Conservation (phyloP, 64 coral and sea anemone genomes). For the Stichodactyla mertensii region DNA sequence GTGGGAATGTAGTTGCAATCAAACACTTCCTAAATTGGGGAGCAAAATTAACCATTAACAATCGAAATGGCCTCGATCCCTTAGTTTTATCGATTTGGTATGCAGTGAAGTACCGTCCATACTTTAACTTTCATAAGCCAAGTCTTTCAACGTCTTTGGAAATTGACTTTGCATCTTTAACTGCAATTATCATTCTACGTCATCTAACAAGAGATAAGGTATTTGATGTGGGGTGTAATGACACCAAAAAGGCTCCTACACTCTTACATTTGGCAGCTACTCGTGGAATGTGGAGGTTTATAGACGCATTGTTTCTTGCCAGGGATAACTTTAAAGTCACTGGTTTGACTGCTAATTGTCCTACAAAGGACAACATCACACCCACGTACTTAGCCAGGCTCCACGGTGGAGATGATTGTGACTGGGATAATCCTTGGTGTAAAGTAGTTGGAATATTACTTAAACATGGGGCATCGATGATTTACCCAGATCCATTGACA, state of each 20-base stretch:
- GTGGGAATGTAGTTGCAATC: constrained; percentile 69
- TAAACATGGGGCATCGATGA: constrained; percentile 40
- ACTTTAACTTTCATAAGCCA: constrained; percentile 26
- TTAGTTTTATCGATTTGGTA: constrained; percentile 44
- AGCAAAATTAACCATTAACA: constrained; percentile 5
- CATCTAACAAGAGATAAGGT: constrained; percentile 2
- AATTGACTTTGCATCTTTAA: constrained; percentile 60
- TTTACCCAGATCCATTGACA: constrained; percentile 36
- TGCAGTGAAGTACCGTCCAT: constrained; percentile 64
- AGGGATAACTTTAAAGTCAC: neutral
- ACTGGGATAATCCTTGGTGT: constrained; percentile 77
- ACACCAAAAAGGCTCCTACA: constrained; percentile 14
- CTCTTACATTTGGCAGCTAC: constrained; percentile 66
- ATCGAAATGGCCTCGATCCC: neutral
- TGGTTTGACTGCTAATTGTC: constrained; percentile 46
- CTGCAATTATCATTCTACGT: constrained; percentile 51
- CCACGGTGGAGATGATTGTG: constrained; percentile 6
- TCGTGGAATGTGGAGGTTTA: constrained; percentile 76
- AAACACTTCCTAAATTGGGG: constrained; percentile 54
- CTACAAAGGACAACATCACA: constrained; percentile 41
- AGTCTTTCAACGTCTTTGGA: constrained; percentile 49
- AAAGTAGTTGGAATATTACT: constrained; percentile 47
- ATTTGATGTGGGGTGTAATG: constrained; percentile 48
- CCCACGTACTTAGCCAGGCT: constrained; percentile 56
- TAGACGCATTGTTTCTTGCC: constrained; percentile 22